Evolutionary conservation across 2,888 invertebrate genomes (phyloP).

Genomic region (Psococerastis gibbosa): DNA sequence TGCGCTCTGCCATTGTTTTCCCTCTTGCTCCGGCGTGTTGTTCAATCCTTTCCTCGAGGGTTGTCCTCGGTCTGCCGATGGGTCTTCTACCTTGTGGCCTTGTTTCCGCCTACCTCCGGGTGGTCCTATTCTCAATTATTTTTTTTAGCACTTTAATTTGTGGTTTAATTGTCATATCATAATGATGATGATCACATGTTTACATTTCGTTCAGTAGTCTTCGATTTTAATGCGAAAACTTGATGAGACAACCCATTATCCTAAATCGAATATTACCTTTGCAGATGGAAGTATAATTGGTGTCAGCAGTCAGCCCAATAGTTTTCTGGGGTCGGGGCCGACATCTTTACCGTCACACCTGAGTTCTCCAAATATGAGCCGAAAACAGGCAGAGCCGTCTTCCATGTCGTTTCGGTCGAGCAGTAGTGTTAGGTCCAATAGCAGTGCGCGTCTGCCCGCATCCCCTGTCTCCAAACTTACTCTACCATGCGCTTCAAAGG

Average conservation of each 20-base stretch:
- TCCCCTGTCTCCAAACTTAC: conserved; percentile 4
- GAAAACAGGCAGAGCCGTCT: conserved; percentile 25
- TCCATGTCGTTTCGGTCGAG: conserved; percentile 24
- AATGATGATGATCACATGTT: too few species aligned
- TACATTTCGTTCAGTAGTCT: background rate
- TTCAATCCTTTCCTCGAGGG: too few species aligned
- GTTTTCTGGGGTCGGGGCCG: conserved; percentile 28
- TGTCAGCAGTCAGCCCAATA: conserved; percentile 25
- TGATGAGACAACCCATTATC: background rate
- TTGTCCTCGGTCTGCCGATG: too few species aligned
- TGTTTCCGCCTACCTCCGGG: too few species aligned
- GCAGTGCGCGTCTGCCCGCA: conserved; percentile 11
- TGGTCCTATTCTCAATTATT: too few species aligned
- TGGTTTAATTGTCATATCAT: too few species aligned
- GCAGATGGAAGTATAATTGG: background rate
- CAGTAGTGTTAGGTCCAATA: conserved; percentile 19
- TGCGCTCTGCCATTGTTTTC: too few species aligned
- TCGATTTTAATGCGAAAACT: background rate
- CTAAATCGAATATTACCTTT: too few species aligned
- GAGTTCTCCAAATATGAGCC: conserved; percentile 24
- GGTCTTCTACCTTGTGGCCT: too few species aligned
- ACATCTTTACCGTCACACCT: conserved; percentile 31
- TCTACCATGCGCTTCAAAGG: conserved; percentile 1
- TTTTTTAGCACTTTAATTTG: too few species aligned
- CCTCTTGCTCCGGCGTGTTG: too few species aligned